Evolutionary conservation across 2,113 vertebrate genomes (phyloP).

Genomic region (Coregonus clupeaformis): DNA sequence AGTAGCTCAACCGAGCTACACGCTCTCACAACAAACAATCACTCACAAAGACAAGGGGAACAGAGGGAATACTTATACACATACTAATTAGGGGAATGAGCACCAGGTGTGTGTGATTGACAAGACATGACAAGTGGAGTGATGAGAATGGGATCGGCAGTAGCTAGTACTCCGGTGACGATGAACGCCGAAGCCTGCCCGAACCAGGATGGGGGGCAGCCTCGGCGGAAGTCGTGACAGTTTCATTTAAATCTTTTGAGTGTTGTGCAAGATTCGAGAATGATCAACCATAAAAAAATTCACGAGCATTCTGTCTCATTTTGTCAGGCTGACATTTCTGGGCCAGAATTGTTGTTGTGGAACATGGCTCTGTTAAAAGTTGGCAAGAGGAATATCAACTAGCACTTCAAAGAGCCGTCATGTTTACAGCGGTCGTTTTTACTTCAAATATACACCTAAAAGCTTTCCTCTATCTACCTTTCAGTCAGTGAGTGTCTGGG

Average conservation of each 20-base stretch:
- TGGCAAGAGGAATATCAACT: slow-evolving; percentile 26
- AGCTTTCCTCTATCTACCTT: slow-evolving; percentile 23
- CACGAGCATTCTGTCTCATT: slow-evolving; percentile 29
- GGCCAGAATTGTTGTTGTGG: slow-evolving; percentile 47
- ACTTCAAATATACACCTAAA: slow-evolving; percentile 24
- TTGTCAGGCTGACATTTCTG: slow-evolving; percentile 51
- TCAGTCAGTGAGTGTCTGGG: background rate
- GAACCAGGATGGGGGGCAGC: no score
- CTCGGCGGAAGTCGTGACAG: no score
- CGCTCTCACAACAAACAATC: no score
- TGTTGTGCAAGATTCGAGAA: slow-evolving; percentile 38
- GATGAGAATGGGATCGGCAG: no score
- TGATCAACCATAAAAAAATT: slow-evolving; percentile 41
- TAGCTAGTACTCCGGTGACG: no score
- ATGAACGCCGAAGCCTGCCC: no score
- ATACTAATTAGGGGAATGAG: no score
- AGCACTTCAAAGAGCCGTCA: slow-evolving; percentile 9
- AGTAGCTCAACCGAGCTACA: no score
- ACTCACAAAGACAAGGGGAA: no score
- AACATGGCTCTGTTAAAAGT: slow-evolving; percentile 6
- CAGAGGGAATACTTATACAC: no score
- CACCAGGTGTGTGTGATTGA: no score
- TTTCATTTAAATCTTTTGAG: slow-evolving; percentile 36
- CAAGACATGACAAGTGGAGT: no score
- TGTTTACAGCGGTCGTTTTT: background rate